Evolutionary conservation across 2,797 vertebrate species (phyloP).

Genomic region (Dallia pectoralis): DNA sequence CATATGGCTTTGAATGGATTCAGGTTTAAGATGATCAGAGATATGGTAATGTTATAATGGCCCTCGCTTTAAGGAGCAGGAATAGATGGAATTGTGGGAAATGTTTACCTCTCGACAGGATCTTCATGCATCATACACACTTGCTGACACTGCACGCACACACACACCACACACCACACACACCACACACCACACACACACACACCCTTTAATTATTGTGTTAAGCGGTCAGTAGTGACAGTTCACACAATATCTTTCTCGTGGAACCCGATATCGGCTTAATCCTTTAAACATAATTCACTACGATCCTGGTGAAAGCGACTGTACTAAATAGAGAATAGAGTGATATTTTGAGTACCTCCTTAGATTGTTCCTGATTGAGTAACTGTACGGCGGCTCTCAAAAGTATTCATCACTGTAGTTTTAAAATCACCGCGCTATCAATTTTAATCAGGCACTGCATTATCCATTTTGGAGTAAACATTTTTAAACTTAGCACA

Average conservation of each 20-base stretch:
- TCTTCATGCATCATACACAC: neutral
- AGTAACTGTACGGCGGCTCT: too few relatives aligned
- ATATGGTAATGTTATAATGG: neutral
- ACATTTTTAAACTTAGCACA: too few relatives aligned
- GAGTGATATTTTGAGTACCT: neutral
- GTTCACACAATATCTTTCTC: neutral
- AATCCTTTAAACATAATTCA: neutral
- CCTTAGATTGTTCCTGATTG: neutral
- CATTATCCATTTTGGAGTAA: too few relatives aligned
- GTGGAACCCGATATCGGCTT: neutral
- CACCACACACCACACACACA: neutral
- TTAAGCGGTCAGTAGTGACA: neutral
- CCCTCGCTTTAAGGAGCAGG: neutral
- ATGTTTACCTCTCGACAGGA: slow-evolving; percentile 2
- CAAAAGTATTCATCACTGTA: too few relatives aligned
- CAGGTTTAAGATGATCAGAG: neutral
- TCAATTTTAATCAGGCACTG: too few relatives aligned
- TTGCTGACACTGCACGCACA: neutral
- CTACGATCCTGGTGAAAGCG: neutral
- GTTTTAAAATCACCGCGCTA: too few relatives aligned
- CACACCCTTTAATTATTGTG: neutral
- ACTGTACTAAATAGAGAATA: neutral
- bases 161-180: slow-evolving; percentile 1
- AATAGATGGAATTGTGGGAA: neutral
- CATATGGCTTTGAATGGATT: too few relatives aligned